Percentiles rank a stretch among this genome's conserved stretches.
phyloP scores from a whole-genome alignment of 2,888 invertebrate genomes.

The Biston stratarius region DNA sequence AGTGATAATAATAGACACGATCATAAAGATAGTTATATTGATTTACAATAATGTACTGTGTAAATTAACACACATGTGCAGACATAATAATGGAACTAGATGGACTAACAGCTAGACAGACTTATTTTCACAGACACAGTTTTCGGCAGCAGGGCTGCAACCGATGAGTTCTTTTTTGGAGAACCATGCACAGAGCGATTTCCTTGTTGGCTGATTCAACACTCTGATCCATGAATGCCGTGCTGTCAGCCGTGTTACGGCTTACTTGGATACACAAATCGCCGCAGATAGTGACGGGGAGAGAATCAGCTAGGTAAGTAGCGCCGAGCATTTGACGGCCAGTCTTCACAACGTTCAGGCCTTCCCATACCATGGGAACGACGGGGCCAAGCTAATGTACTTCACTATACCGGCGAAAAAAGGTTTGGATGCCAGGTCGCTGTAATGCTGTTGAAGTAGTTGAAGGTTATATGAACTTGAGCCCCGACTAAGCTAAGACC shows the following conservation, averaged over 20 bases:
- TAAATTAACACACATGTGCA: conserved; percentile 16
- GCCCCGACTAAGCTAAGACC: too few relatives aligned
- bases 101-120: conserved; percentile 24
- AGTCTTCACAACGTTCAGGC: conserved; percentile 96
- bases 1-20: too few relatives aligned
- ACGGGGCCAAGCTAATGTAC: conserved; percentile 98
- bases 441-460: conserved; percentile 96
- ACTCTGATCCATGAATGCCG: conserved; percentile 98
- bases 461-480: conserved; percentile 97
- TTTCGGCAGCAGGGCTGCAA: conserved; percentile 93
- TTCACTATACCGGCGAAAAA: conserved; percentile 98
- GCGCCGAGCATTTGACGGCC: conserved; percentile 98
- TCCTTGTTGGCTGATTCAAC: conserved; percentile 98
- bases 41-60: conserved; percentile 37
- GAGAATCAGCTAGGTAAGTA: conserved; percentile 98
- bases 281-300: conserved; percentile 98
- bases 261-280: conserved; percentile 98
- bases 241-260: too few relatives aligned
- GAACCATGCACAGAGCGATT: conserved; percentile 98
- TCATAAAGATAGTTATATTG: conserved; percentile 12
- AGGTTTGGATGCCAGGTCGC: conserved; percentile 94
- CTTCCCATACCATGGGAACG: conserved; percentile 99
- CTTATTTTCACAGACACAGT: conserved; percentile 97
- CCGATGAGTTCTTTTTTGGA: conserved; percentile 92
- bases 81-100: conserved; percentile 32